Percentiles rank a stretch among this genome's conserved stretches.
Conservation (phyloP, 2,888 invertebrate species). For the Cheilosia scutellata region DNA sequence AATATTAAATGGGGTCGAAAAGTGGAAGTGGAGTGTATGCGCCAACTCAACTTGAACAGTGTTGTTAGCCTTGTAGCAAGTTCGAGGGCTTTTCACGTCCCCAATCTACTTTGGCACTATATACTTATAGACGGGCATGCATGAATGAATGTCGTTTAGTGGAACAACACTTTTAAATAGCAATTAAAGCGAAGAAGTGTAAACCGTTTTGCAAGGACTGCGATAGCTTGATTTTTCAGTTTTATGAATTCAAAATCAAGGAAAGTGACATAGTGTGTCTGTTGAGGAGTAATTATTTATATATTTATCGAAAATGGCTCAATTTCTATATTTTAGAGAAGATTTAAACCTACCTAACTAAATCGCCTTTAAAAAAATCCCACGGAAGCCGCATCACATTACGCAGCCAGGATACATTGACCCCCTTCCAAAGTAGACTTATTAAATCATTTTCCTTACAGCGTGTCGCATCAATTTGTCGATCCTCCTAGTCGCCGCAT, state of each 20-base stretch:
- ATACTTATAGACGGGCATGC: background rate
- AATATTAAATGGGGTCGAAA: conserved; percentile 6
- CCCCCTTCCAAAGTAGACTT: conserved; percentile 1
- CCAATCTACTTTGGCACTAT: background rate
- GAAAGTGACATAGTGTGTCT: too few species aligned
- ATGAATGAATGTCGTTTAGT: conserved; percentile 5
- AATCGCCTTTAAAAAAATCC: background rate
- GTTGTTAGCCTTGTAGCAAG: conserved; percentile 22
- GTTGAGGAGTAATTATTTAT: too few species aligned
- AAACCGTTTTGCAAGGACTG: background rate
- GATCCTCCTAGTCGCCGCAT: conserved; percentile 19
- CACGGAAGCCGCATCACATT: background rate
- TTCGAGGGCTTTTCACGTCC: conserved; percentile 14
- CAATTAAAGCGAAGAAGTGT: background rate
- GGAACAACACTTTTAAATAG: background rate
- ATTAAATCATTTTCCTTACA: conserved; percentile 39
- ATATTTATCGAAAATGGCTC: too few species aligned
- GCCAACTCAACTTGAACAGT: conserved; percentile 19
- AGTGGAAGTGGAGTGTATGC: background rate
- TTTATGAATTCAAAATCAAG: too few species aligned
- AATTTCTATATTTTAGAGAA: too few species aligned
- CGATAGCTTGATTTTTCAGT: too few species aligned
- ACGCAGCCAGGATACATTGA: conserved; percentile 31
- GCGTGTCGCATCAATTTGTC: conserved; percentile 59
- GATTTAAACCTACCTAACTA: too few species aligned